A percentile compares a stretch with the other conserved stretches of the same genome.
phyloP scores from a whole-genome alignment of 37 sponge, comb jelly and placozoan species.

The Lycopodina hypogea region DNA sequence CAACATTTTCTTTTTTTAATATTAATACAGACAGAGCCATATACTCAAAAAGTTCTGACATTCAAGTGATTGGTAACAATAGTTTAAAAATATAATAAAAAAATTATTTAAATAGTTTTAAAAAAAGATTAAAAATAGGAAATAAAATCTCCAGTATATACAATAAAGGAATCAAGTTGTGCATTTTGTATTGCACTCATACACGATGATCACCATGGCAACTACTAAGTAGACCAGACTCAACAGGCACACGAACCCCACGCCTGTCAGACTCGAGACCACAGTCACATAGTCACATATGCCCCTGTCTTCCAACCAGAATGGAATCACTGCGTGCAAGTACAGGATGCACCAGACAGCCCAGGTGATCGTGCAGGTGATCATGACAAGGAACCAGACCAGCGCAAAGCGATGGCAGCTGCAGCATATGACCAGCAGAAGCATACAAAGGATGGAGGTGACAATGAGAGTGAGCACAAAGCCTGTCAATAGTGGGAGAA shows the following conservation, averaged over 20 bases:
- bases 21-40: too few species aligned
- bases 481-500: constrained; percentile 12
- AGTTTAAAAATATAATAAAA: too few species aligned
- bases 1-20: too few species aligned
- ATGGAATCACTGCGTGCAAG: not conserved
- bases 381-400: not conserved
- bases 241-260: not conserved
- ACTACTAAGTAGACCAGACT: not conserved
- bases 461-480: not conserved
- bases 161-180: too few species aligned
- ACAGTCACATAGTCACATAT: constrained; percentile 1
- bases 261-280: not conserved
- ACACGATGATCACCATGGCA: not conserved
- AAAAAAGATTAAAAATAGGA: too few species aligned
- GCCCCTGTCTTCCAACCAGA: constrained; percentile 9
- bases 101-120: too few species aligned
- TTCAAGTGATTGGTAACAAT: too few species aligned
- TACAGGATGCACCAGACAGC: constrained; percentile 3
- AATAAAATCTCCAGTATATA: too few species aligned
- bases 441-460: not conserved
- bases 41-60: too few species aligned
- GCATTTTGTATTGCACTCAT: not conserved
- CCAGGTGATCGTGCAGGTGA: not conserved
- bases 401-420: constrained; percentile 6
- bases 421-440: not conserved